Evolutionary conservation across 2,113 vertebrate species (phyloP).

Genomic region (Prinia subflava): DNA sequence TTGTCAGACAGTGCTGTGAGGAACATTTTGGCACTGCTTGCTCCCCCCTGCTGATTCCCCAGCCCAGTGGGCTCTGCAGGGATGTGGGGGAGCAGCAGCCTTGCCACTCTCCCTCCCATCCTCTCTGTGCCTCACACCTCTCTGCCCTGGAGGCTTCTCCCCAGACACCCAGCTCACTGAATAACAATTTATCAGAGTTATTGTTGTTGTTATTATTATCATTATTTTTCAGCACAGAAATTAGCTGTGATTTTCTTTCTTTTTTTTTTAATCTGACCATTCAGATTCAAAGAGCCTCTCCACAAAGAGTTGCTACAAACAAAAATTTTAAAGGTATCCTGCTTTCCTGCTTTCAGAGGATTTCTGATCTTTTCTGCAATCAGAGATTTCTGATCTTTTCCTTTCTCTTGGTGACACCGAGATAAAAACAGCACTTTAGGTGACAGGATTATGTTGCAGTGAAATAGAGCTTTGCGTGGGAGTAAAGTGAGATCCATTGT

Average conservation of each 20-base stretch:
- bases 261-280: neutral
- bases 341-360: neutral
- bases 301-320: neutral
- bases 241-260: neutral
- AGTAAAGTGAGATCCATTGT: neutral
- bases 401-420: neutral
- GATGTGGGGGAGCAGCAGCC: neutral
- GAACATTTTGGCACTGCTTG: neutral
- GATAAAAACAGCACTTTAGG: neutral
- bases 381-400: neutral
- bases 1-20: constrained; percentile 1
- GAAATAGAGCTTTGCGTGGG: neutral
- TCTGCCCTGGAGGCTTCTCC: neutral
- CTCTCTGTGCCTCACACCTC: neutral
- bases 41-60: neutral
- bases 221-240: neutral
- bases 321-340: neutral
- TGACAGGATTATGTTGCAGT: neutral
- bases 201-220: neutral
- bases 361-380: neutral
- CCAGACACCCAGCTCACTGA: neutral
- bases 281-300: neutral
- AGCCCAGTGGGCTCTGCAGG: neutral
- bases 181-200: neutral
- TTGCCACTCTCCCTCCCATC: neutral